A percentile compares a stretch with the other conserved stretches of the same genome.
phyloP scores from a whole-genome alignment of 2,113 vertebrate species.

The Gasterosteus nipponicus region DNA sequence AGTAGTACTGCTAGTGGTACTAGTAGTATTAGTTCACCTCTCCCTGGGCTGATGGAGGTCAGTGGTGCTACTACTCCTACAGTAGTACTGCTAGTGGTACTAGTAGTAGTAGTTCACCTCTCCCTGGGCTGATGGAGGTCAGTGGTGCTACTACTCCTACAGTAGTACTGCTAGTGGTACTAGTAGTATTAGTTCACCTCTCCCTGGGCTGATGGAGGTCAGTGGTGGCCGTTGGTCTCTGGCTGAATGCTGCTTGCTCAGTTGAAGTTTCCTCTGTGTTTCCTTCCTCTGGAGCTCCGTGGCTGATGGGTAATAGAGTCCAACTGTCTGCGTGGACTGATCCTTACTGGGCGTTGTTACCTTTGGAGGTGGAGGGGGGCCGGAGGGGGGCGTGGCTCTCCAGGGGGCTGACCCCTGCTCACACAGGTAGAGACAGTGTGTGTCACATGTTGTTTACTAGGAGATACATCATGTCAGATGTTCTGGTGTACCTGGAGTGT shows the following conservation, averaged over 20 bases:
- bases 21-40: not conserved
- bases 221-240: slow-evolving; percentile 82
- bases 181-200: slow-evolving; percentile 78
- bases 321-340: slow-evolving; percentile 86
- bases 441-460: not conserved
- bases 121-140: not conserved
- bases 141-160: not conserved
- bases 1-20: slow-evolving; percentile 27
- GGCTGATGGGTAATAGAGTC: slow-evolving; percentile 91
- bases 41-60: not conserved
- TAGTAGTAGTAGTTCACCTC: not conserved
- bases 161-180: not conserved
- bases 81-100: not conserved
- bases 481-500: slow-evolving; percentile 6
- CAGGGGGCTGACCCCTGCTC: slow-evolving; percentile 53
- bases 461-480: not conserved
- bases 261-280: slow-evolving; percentile 75
- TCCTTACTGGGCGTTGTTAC: slow-evolving; percentile 69
- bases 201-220: slow-evolving; percentile 90
- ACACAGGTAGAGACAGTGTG: not conserved
- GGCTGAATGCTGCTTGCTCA: slow-evolving; percentile 80
- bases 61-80: not conserved
- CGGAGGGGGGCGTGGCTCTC: slow-evolving; percentile 65
- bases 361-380: slow-evolving; percentile 30
- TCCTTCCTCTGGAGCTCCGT: slow-evolving; percentile 81